Percentiles rank a stretch among this genome's conserved stretches.
phyloP scores from a whole-genome alignment of 92 coral and sea anemone species.

The Paramuricea clavata region DNA sequence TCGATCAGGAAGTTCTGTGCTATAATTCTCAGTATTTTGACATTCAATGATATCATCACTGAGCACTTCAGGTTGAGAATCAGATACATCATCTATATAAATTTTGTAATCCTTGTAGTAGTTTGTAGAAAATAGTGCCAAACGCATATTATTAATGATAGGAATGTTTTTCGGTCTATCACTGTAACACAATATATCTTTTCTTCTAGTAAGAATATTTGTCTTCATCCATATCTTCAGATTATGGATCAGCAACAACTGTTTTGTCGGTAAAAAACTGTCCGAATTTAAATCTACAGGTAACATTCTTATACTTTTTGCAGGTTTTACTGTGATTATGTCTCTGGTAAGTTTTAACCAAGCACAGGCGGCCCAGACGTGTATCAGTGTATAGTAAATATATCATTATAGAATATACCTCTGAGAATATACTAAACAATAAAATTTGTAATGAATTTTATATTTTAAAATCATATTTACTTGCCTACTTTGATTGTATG shows the following conservation, averaged over 20 bases:
- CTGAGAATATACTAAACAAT: too few relatives aligned
- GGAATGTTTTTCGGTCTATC: slow-evolving; percentile 45
- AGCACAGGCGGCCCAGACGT: too few relatives aligned
- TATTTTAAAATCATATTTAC: too few relatives aligned
- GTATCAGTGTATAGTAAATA: too few relatives aligned
- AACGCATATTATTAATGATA: slow-evolving; percentile 43
- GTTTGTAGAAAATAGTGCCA: slow-evolving; percentile 26
- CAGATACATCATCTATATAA: slow-evolving; percentile 8
- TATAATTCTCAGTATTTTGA: neutral
- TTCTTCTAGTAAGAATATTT: slow-evolving; percentile 28
- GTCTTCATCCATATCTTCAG: slow-evolving; percentile 69
- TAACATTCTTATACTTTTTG: neutral
- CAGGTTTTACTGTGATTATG: neutral
- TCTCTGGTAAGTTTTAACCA: slow-evolving; percentile 51
- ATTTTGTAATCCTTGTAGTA: slow-evolving; percentile 17
- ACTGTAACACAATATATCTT: slow-evolving; percentile 55
- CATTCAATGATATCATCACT: neutral
- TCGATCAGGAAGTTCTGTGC: neutral
- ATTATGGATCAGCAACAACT: neutral
- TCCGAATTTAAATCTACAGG: neutral
- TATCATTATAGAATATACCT: too few relatives aligned
- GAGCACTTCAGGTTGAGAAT: slow-evolving; percentile 51
- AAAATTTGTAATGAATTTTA: too few relatives aligned
- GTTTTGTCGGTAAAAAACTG: neutral
- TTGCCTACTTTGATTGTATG: too few relatives aligned